Base-by-base conservation (phyloP, 2,888 invertebrate species). In the Orchestes rusci region DNA sequence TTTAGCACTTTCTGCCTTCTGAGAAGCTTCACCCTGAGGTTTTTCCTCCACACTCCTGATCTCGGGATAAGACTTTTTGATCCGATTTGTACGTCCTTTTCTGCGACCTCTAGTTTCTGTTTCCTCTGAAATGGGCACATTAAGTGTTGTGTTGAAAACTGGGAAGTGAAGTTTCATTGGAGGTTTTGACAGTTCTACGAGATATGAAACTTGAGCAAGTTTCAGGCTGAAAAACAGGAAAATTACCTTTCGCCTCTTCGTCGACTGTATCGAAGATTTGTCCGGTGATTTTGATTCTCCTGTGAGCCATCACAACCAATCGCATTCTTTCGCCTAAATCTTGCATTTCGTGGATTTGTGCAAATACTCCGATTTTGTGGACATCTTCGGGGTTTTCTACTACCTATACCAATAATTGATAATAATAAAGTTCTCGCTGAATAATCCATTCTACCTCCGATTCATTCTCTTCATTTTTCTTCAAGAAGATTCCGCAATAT, bases 341-440 rank as follows among this genome's bases (percentile, higher is more conserved):
- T 65, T 96, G 94, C 71, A 99, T 80, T 69, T 99, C 97, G 57
- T 94, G 91, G 53, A 99, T 96, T 71, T 97, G 95, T 5, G 94
- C 97, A 69, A 99, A 99, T 2, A 95, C 91, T 5, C 99, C 99
- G 17, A 95, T 77, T 39, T 78, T 71, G 64, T 95, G 88, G 28
- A 99, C 75, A 52, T 99, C 96, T 48, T 85, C 80, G 17, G 96
- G 61, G 40, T 75, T 84, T 8, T 82, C 74, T 1, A 97, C 87
- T 13, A 51, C 47, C 50, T 50, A 39, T 23, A 23, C 5, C 10
- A 23, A 23, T 3, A 41, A 33, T 13, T 29, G 8, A 5, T 31
- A 30, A 23, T 33, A 7, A 23, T 23, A n/a, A 12, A 8, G n/a
- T 8, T 18, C 13, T 12, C 15, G 4, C 13, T 5, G 7, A 15